Evolutionary conservation across 2,797 vertebrate genomes (phyloP).

Genomic region (Sebastes nivosus): DNA sequence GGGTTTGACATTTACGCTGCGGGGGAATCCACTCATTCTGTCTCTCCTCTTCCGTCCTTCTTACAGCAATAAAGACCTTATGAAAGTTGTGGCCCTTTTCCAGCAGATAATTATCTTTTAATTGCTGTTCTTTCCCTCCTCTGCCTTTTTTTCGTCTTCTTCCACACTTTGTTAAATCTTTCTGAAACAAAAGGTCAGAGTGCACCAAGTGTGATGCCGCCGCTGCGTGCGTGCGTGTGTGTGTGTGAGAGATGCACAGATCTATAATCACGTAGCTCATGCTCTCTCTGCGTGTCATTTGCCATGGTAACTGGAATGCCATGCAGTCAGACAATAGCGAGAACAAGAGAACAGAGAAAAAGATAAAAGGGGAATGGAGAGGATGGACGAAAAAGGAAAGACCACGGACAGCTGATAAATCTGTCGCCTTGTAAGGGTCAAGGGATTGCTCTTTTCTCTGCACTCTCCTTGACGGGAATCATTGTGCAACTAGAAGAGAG

Average conservation of each 20-base stretch:
- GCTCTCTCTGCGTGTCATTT: constrained; percentile 59
- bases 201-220: constrained; percentile 24
- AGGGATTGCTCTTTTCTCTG: constrained; percentile 79
- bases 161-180: constrained; percentile 59
- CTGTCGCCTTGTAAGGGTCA: constrained; percentile 83
- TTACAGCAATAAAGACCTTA: constrained; percentile 23
- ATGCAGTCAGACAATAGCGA: constrained; percentile 23
- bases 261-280: constrained; percentile 46
- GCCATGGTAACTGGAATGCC: constrained; percentile 65
- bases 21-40: constrained; percentile 46
- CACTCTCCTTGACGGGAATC: constrained; percentile 12
- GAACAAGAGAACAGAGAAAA: constrained; percentile 9
- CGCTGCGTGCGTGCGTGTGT: background rate
- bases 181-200: constrained; percentile 63
- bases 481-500: background rate
- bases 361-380: constrained; percentile 33
- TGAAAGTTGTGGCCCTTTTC: constrained; percentile 41
- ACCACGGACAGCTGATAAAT: constrained; percentile 87
- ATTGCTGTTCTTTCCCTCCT: constrained; percentile 53
- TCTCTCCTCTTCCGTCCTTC: constrained; percentile 1
- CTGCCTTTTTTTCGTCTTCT: constrained; percentile 29
- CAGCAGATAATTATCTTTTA: constrained; percentile 71
- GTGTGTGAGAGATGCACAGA: constrained; percentile 25
- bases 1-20: constrained; percentile 68
- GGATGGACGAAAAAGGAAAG: constrained; percentile 79